Conservation (phyloP, 2,113 vertebrate species). For the Sigmodon hispidus region DNA sequence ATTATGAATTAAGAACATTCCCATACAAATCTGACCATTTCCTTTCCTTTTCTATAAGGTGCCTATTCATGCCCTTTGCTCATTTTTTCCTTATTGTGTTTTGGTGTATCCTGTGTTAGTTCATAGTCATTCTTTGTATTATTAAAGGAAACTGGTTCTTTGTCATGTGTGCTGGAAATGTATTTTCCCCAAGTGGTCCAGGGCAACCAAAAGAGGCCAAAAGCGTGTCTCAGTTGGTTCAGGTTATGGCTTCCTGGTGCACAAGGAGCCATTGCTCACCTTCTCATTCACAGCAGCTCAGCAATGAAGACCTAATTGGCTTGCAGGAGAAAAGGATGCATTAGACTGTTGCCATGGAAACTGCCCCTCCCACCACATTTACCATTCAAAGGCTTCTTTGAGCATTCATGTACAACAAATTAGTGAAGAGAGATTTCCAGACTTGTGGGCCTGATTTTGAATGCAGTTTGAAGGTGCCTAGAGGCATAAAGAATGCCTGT, state of each 20-base stretch:
- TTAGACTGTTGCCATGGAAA: slow-evolving; percentile 73
- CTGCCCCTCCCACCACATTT: slow-evolving; percentile 70
- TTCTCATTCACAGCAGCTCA: slow-evolving; percentile 44
- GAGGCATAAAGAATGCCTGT: slow-evolving; percentile 52
- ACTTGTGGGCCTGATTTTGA: slow-evolving; percentile 15
- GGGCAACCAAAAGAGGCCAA: not conserved
- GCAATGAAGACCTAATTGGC: slow-evolving; percentile 56
- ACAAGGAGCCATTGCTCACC: slow-evolving; percentile 38
- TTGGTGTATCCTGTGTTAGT: not conserved
- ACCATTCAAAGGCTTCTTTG: slow-evolving; percentile 61
- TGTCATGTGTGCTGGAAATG: not conserved
- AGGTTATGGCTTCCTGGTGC: not conserved
- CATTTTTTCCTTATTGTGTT: not conserved
- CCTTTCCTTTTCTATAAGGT: slow-evolving; percentile 17
- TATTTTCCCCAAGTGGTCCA: not conserved
- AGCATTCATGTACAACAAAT: slow-evolving; percentile 74
- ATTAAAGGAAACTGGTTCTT: not conserved
- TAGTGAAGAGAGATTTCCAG: slow-evolving; percentile 68
- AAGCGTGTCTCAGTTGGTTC: not conserved
- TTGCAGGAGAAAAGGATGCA: slow-evolving; percentile 15
- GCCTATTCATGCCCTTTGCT: not conserved
- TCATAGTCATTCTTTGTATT: slow-evolving; percentile 13
- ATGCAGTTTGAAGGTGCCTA: slow-evolving; percentile 56
- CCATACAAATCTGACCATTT: not conserved
- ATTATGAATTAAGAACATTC: not conserved